Percentiles rank a stretch among this genome's conserved stretches.
Conservation (phyloP, 2,888 invertebrate genomes). For the Ashinkailepas kermadecensis region DNA sequence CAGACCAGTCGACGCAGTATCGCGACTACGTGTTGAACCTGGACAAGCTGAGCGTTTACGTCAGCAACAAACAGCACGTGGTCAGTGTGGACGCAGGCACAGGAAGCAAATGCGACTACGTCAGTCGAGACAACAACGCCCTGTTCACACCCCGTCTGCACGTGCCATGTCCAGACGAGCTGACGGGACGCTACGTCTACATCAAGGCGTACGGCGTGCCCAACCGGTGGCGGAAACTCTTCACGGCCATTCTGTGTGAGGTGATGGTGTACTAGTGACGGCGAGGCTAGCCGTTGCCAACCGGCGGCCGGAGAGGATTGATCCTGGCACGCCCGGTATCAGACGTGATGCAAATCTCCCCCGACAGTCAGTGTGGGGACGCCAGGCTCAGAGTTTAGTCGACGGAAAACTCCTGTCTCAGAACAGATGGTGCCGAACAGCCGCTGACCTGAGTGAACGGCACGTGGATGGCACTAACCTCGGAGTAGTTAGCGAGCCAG, state of each 20-base stretch:
- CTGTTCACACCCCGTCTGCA: constrained; percentile 45
- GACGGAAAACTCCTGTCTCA: no score
- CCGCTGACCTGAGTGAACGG: no score
- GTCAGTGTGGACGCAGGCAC: constrained; percentile 36
- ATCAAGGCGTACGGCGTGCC: constrained; percentile 47
- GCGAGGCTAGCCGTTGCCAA: no score
- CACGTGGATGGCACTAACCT: no score
- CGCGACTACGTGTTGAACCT: constrained; percentile 46
- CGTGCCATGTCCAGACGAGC: constrained; percentile 44
- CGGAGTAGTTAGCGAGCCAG: no score
- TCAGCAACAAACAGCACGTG: constrained; percentile 43
- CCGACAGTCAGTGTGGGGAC: no score
- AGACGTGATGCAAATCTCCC: no score
- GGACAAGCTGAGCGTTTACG: constrained; percentile 46
- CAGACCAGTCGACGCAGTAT: constrained; percentile 40
- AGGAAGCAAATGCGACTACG: constrained; percentile 43
- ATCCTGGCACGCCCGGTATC: no score
- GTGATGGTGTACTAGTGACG: constrained; percentile 44
- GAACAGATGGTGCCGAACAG: no score
- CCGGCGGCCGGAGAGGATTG: no score
- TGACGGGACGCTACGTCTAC: constrained; percentile 45
- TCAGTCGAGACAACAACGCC: constrained; percentile 46
- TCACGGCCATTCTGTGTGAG: constrained; percentile 48
- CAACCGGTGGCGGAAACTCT: constrained; percentile 46
- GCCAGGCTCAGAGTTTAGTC: no score